Conservation (phyloP, 1,140 invertebrate genomes). For the Plectrocnemia conspersa region DNA sequence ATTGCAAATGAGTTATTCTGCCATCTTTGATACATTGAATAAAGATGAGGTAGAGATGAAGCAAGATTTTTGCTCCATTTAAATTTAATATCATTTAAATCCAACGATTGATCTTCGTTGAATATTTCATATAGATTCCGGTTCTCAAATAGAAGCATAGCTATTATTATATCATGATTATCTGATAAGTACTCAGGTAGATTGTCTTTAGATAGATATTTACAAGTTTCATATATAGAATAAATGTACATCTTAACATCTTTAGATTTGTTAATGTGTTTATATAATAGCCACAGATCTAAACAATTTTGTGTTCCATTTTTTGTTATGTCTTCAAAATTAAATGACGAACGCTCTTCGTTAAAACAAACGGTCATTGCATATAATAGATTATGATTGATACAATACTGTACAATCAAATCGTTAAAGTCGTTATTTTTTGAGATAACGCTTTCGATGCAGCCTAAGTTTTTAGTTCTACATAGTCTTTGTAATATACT, state of each 20-base stretch:
- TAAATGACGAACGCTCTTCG: constrained; percentile 39
- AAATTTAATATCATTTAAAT: constrained; percentile 39
- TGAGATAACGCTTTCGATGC: constrained; percentile 51
- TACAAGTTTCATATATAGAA: constrained; percentile 49
- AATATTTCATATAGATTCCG: constrained; percentile 49
- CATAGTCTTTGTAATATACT: constrained; percentile 51
- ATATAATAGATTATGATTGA: constrained; percentile 51
- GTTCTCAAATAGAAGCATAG: constrained; percentile 47
- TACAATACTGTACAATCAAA: constrained; percentile 51
- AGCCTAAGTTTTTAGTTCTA: constrained; percentile 49
- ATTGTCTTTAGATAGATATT: constrained; percentile 45
- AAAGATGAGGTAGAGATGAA: constrained; percentile 45
- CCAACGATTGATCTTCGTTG: constrained; percentile 42
- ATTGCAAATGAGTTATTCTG: constrained; percentile 40
- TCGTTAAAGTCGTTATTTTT: constrained; percentile 51
- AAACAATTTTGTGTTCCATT: constrained; percentile 45
- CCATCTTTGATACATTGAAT: constrained; percentile 46
- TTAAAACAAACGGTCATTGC: constrained; percentile 49
- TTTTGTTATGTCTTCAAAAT: constrained; percentile 37
- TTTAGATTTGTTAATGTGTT: constrained; percentile 47
- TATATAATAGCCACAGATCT: constrained; percentile 49
- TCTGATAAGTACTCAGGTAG: constrained; percentile 46
- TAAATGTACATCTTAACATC: constrained; percentile 46
- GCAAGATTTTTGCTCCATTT: constrained; percentile 20
- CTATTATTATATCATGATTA: constrained; percentile 46